Evolutionary conservation across 2,113 vertebrate species (phyloP), one percentile per base, ranked within the genome.

Genomic region (Tretioscincus oriximinensis): DNA sequence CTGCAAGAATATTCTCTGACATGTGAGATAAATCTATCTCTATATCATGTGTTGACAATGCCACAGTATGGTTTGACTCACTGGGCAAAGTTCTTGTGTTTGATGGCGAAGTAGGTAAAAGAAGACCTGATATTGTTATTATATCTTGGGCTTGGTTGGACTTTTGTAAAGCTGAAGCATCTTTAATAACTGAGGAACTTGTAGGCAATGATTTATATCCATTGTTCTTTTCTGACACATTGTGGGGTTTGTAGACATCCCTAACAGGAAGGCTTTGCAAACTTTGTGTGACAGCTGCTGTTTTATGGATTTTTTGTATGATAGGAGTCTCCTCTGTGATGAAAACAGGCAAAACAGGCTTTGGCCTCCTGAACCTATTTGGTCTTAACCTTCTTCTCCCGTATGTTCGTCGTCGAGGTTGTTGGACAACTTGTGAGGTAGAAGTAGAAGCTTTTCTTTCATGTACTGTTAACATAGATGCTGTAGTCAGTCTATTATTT

Each of bases 311-410:
- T 14, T 75, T 87, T 65, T 60, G 64, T 54, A 77, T 0, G 0
- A 79, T 0, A n/a, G 78, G 35, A 0, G 65, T 29, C 58, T 68
- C 80, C 10, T 70, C 7, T 0, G 85, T 82, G 72, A 75, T 71
- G 5, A n/a, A 64, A 21, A 77, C 7, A 22, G 0, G 41, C 0
- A 28, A 35, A 0, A 76, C 65, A 29, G 70, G 83, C 10, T 84
- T 94, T 58, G 88, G 87, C 29, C 89, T 92, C 26, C 94, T 93
- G 63, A 93, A 76, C 87, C 94, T 95, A 84, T 96, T 95, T 45
- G 93, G 94, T 20, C 93, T 95, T 5, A 78, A 54, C 51, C 90
- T 87, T 78, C 89, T 95, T 79, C 93, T 95, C 18, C 94, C 94
- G 0, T 92, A 89, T 20, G 94, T 93, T 84, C 91, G 95, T 81